Percentiles rank a stretch among this genome's conserved stretches.
phyloP scores from a whole-genome alignment of 2,888 invertebrate genomes.

The Drosophila infuscata region DNA sequence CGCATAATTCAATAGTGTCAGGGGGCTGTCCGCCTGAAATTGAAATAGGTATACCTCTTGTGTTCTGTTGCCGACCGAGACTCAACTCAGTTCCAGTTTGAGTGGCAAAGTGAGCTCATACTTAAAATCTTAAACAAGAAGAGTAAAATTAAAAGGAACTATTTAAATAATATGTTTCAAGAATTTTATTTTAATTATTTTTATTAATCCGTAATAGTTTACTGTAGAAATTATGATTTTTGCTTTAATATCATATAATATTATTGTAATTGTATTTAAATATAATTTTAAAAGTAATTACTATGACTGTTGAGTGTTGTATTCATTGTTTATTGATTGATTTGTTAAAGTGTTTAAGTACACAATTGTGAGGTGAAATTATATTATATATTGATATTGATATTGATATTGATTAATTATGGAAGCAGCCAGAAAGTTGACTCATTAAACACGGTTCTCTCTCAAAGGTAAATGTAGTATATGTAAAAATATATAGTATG shows the following conservation, averaged over 20 bases:
- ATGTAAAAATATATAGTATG: constrained; percentile 27
- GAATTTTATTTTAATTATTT: constrained; percentile 41
- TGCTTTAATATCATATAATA: constrained; percentile 32
- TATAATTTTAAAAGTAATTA: constrained; percentile 73
- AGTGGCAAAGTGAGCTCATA: not conserved
- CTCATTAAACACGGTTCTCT: constrained; percentile 26
- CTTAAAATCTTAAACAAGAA: not conserved
- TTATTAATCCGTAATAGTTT: constrained; percentile 57
- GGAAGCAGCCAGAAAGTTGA: constrained; percentile 47
- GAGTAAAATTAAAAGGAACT: not conserved
- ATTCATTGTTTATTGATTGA: constrained; percentile 46
- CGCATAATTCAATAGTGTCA: constrained; percentile 37
- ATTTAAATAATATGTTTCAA: constrained; percentile 19
- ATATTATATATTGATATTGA: constrained; percentile 18
- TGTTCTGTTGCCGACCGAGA: constrained; percentile 9
- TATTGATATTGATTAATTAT: constrained; percentile 34
- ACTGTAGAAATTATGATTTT: constrained; percentile 61
- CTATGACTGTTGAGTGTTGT: constrained; percentile 71
- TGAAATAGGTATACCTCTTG: constrained; percentile 3
- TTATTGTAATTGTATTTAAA: constrained; percentile 48
- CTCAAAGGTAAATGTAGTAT: constrained; percentile 26
- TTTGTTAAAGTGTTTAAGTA: constrained; percentile 30
- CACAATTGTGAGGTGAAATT: constrained; percentile 42
- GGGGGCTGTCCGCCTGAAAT: constrained; percentile 37
- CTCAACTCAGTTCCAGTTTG: not conserved